These are phyloP conservation scores for Oryzias celebensis DNA, from an alignment of 2,113 vertebrate species.

Conservation along the genomic window DNA sequence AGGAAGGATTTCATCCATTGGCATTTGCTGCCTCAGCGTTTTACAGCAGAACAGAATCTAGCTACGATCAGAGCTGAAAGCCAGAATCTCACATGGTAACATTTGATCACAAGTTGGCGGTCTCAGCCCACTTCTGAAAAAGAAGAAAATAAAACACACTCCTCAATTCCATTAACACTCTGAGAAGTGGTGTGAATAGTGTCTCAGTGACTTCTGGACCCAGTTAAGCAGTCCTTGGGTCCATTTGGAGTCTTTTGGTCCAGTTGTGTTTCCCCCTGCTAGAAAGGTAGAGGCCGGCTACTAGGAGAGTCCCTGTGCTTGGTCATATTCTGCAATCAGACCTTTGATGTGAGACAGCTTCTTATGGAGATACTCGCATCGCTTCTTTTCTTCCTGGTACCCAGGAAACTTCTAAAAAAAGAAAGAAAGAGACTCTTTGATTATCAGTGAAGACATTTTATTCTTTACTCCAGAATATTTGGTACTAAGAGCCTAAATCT, in stretches of 20 bases:
- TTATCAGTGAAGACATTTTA: no score
- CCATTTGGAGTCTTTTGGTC: slow-evolving; percentile 66
- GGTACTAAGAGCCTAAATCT: no score
- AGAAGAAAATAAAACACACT: slow-evolving; percentile 15
- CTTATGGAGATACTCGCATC: slow-evolving; percentile 84
- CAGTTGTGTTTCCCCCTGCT: slow-evolving; percentile 35
- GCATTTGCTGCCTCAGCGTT: slow-evolving; percentile 50
- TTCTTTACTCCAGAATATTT: no score
- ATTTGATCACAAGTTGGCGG: slow-evolving; percentile 68
- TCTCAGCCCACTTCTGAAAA: slow-evolving; percentile 53
- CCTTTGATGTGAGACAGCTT: slow-evolving; percentile 88
- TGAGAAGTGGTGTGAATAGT: slow-evolving; percentile 68
- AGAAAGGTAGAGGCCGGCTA: slow-evolving; percentile 19
- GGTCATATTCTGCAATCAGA: slow-evolving; percentile 84
- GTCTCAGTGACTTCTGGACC: slow-evolving; percentile 45
- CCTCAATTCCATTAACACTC: slow-evolving; percentile 44
- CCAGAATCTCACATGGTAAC: slow-evolving; percentile 54
- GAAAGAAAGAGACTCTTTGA: neutral
- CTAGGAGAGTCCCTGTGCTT: slow-evolving; percentile 69
- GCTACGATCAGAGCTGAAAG: slow-evolving; percentile 32
- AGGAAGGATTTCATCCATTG: slow-evolving; percentile 44
- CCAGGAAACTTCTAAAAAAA: slow-evolving; percentile 78
- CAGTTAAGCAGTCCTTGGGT: slow-evolving; percentile 50
- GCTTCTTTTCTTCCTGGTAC: slow-evolving; percentile 84
- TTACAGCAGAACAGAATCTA: slow-evolving; percentile 61